Evolutionary conservation across 2,113 vertebrate genomes (phyloP).

Genomic region (Tyto alba): DNA sequence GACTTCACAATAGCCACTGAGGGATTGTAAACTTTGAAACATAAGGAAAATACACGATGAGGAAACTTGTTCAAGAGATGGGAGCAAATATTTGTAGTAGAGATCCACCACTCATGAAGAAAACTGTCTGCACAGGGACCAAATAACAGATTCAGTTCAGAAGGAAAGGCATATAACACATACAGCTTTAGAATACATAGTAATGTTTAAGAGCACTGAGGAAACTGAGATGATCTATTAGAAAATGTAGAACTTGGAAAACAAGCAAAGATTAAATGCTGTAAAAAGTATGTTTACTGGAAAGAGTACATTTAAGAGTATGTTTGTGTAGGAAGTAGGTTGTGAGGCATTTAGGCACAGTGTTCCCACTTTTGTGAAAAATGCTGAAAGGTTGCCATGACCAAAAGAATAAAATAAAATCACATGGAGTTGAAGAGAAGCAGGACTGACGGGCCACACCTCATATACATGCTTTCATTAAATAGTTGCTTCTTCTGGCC

Average conservation of each 20-base stretch:
- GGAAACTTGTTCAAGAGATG: not conserved
- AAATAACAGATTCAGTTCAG: not conserved
- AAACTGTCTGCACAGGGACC: not conserved
- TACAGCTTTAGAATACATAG: not conserved
- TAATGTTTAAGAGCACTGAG: not conserved
- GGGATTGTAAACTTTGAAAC: not conserved
- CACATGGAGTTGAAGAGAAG: not conserved
- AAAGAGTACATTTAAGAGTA: not conserved
- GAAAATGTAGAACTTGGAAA: not conserved
- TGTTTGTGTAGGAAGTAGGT: not conserved
- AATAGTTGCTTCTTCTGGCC: not conserved
- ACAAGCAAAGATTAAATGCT: not conserved
- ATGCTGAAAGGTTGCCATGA: not conserved
- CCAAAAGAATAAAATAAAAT: not conserved
- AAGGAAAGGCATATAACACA: not conserved
- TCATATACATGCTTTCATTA: not conserved
- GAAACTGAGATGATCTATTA: not conserved
- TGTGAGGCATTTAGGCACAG: rapidly evolving
- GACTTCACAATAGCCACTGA: not conserved
- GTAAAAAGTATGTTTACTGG: not conserved
- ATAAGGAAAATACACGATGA: not conserved
- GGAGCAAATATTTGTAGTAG: not conserved
- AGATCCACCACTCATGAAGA: not conserved
- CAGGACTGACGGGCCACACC: not conserved
- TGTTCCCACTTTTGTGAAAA: not conserved